Conservation (phyloP, 2,797 vertebrate genomes). For the Distichodus sexfasciatus region DNA sequence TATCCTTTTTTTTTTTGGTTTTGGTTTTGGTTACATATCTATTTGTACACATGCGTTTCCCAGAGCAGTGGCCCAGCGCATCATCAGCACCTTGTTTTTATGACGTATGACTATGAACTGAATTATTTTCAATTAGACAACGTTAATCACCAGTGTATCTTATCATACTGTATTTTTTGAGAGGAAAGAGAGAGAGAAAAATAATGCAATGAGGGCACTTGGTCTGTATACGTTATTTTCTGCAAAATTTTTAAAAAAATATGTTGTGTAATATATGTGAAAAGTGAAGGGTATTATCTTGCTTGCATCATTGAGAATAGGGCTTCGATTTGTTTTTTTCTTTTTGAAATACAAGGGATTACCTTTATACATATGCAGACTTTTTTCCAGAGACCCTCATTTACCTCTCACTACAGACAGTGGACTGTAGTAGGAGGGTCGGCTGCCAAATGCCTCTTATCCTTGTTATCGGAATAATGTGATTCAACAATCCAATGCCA, state of each 20-base stretch:
- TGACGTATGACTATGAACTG: conserved; percentile 64
- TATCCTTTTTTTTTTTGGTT: conserved; percentile 55
- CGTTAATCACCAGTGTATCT: conserved; percentile 72
- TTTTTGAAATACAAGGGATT: conserved; percentile 74
- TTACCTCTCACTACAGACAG: conserved; percentile 75
- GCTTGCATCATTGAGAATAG: conserved; percentile 81
- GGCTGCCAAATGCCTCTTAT: conserved; percentile 30
- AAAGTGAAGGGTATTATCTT: conserved; percentile 88
- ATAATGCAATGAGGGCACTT: conserved; percentile 80
- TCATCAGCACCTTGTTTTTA: conserved; percentile 79
- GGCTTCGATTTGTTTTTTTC: conserved; percentile 81
- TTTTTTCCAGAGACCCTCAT: conserved; percentile 82
- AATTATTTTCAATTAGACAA: conserved; percentile 74
- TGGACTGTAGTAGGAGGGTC: conserved; percentile 65
- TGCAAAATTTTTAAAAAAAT: conserved; percentile 81
- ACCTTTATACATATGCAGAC: conserved; percentile 77
- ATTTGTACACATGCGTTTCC: conserved; percentile 70
- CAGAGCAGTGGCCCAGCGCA: conserved; percentile 72
- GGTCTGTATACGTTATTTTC: conserved; percentile 86
- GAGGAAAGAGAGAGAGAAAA: too few species aligned
- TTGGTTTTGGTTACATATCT: conserved; percentile 62
- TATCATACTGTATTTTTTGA: conserved; percentile 71
- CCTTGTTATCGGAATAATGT: conserved; percentile 56
- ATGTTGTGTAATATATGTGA: conserved; percentile 89
- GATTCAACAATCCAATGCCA: conserved; percentile 53